Base-by-base conservation (phyloP, 2,888 invertebrate species). In the Malthinus flaveolus region DNA sequence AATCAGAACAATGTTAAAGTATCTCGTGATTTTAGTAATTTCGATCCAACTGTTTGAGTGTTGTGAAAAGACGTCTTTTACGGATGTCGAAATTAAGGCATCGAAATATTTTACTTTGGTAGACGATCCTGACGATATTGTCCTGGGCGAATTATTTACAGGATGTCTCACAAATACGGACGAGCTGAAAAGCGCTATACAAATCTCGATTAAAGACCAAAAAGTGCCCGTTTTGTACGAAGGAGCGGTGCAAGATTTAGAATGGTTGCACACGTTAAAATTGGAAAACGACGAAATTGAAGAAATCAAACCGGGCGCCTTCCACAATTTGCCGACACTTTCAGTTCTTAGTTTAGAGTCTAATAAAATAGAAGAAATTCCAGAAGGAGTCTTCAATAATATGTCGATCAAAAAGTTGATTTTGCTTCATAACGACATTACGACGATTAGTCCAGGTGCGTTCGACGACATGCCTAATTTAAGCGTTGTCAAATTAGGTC, bases 381-480 rank as follows among this genome's bases (percentile, higher is more conserved):
- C 54, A 0, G 55, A 46, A 34, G 58, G 61, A n/a, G 52, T 61
- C n/a, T 61, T 61, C 34, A 61, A 57, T 10, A 15, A 47, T 15
- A 34, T 58, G 49, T 9, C 7, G 34, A 33, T 48, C 6, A 55
- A 56, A 36, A 45, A 50, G 13, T 10, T 59, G 7, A 8, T 39
- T 13, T 34, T 60, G 13, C 45, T 37, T 13, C 7, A 60, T 9
- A 60, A 60, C 31, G 33, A 33, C 1, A 60, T 60, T 12, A 32
- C 52, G 0, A 34, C 12, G 8, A 63, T 71, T 6, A 62, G 64
- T 35, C 47, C 64, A 3, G 65, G 61, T 7, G 69, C 71, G 3
- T 71, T 71, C 15, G 39, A 63, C n/a, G 62, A 72, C 49, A 66
- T 76, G 64, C 69, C 74, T 0, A 66, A 69, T 42, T 63, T 78